Base-by-base conservation (phyloP, 2,113 vertebrate genomes). In the Paratilapia polleni region DNA sequence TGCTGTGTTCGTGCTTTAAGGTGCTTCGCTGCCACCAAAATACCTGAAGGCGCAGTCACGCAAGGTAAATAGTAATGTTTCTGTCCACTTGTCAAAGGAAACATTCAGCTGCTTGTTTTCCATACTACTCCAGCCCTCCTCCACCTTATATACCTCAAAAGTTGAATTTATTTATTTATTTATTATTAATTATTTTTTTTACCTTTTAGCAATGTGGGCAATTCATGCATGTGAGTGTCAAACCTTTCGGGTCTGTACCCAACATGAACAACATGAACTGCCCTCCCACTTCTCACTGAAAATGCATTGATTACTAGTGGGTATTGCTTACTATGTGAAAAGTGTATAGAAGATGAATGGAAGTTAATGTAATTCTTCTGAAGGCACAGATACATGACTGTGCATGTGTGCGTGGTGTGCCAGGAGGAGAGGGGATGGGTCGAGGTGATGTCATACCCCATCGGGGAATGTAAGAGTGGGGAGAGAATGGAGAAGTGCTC, bases 391-490 rank as follows among this genome's bases (percentile, higher is more conserved):
- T 31, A 13, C 66, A 31, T 7, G 10, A 28, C 24, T 7, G 66
- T 28, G 24, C 15, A 8, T 38, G 49, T 19, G 17, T 26, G n/a
- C 17, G 14, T 47, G 43, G 66, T 57, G 81, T 85, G 60, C 34
- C 38, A 78, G 62, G 57, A 82, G 83, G 49, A 74, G 70, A 77
- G 70, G 2, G 8, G 60, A 49, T 59, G 28, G 78, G 63, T 56
- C 2, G 38, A 75, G 60, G 73, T 90, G 91, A 93, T 91, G 88
- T 92, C 89, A 93, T 87, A 19, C 11, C 64, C 36, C 78, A 60
- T 1, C 36, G 84, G 83, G 80, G 11, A 61, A 63, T 80, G 76
- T 77, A 61, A 77, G 56, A 24, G 58, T 24, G 64, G 36, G 68
- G 54, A 76, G 49, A 82, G 60, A 84, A 80, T 78, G 41, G 59